Evolutionary conservation across 2,113 vertebrate genomes (phyloP).

Genomic region (Mormoops blainvillei): DNA sequence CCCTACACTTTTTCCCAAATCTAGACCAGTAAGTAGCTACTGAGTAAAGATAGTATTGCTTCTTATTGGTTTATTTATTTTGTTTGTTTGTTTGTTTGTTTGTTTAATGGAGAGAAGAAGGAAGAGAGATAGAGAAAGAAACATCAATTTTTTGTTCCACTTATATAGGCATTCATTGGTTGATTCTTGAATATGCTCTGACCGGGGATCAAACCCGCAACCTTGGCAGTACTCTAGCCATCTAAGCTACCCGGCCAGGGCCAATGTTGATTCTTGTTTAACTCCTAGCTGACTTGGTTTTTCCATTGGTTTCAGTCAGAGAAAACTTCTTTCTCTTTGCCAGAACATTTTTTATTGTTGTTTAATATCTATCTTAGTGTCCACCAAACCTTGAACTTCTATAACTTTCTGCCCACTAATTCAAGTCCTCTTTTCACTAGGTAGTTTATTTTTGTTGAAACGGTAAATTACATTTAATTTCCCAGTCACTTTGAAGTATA

Average conservation of each 20-base stretch:
- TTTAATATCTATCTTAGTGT: neutral
- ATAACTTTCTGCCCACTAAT: neutral
- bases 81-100: neutral
- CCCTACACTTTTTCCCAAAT: neutral
- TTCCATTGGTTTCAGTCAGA: neutral
- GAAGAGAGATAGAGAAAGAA: neutral
- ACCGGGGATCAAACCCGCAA: neutral
- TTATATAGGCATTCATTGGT: neutral
- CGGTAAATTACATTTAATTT: neutral
- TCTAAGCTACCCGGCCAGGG: neutral
- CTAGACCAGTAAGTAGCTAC: neutral
- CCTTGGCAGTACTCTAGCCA: neutral
- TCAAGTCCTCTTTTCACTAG: neutral
- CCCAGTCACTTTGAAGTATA: neutral
- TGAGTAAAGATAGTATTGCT: neutral
- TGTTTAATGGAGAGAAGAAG: too few species aligned
- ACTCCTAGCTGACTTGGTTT: neutral
- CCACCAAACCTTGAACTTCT: neutral
- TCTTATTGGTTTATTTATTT: neutral
- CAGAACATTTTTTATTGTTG: neutral
- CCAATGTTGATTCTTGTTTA: neutral
- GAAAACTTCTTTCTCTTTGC: neutral
- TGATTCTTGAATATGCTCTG: neutral
- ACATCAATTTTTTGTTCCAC: neutral
- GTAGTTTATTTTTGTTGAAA: neutral